Evolutionary conservation across 2,888 invertebrate species (phyloP).

Genomic region (Nomada fucata): DNA sequence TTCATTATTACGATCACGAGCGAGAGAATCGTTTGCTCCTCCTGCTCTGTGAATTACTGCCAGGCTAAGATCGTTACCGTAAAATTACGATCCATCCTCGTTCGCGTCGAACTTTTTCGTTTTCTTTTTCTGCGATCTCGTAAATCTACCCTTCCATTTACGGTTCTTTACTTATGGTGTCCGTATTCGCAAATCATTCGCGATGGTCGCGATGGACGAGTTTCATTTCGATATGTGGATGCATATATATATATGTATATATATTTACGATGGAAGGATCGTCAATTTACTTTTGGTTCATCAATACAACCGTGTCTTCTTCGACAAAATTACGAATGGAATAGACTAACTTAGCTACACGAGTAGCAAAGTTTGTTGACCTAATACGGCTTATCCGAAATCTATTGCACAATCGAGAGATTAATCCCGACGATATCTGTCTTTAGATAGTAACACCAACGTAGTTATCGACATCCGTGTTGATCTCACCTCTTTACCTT

Average conservation of each 20-base stretch:
- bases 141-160: slow-evolving; percentile 7
- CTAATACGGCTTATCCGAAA: background rate
- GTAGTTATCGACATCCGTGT: background rate
- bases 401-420: background rate
- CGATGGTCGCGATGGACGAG: background rate
- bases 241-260: too few relatives aligned
- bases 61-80: background rate
- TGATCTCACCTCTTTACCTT: slow-evolving; percentile 12
- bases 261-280: too few relatives aligned
- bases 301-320: background rate
- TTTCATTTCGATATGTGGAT: too few relatives aligned
- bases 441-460: background rate
- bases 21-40: slow-evolving; percentile 7
- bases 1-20: slow-evolving; percentile 4
- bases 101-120: too few relatives aligned
- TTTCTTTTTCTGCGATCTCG: background rate
- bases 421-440: background rate
- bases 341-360: background rate
- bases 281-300: too few relatives aligned
- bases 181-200: too few relatives aligned
- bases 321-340: background rate
- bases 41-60: slow-evolving; percentile 2
- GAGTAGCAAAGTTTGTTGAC: background rate
- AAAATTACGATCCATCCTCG: slow-evolving; percentile 19
- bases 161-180: background rate